Evolutionary conservation across 2,888 invertebrate species (phyloP).

Genomic region (Melinaea marsaeus): DNA sequence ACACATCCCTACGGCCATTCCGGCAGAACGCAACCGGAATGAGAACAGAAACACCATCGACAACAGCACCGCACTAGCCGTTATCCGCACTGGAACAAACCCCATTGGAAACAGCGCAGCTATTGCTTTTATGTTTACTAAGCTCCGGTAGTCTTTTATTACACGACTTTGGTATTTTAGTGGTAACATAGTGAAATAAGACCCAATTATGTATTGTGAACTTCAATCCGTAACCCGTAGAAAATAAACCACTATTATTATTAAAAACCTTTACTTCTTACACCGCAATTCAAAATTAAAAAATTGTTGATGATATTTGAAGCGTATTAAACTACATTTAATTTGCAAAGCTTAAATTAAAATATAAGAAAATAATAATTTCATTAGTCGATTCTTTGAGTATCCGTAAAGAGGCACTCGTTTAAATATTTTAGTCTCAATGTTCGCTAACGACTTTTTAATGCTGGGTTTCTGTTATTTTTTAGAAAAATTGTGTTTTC

Average conservation of each 20-base stretch:
- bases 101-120: constrained; percentile 7
- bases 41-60: constrained; percentile 24
- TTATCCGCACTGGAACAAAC: constrained; percentile 14
- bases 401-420: not conserved
- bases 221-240: too few relatives aligned
- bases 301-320: too few relatives aligned
- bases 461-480: constrained; percentile 20
- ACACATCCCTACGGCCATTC: constrained; percentile 15
- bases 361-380: constrained; percentile 1
- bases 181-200: not conserved
- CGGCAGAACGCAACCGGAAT: constrained; percentile 21
- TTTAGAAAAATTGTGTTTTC: constrained; percentile 17
- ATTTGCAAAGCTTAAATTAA: not conserved
- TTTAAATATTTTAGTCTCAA: not conserved
- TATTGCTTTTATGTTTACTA: constrained; percentile 3
- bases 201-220: too few relatives aligned
- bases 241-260: too few relatives aligned
- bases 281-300: too few relatives aligned
- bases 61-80: constrained; percentile 13
- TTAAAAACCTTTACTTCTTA: too few relatives aligned
- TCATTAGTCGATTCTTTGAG: not conserved
- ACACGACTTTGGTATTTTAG: not conserved
- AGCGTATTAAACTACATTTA: too few relatives aligned
- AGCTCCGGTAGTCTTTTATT: not conserved
- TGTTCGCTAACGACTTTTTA: constrained; percentile 28